phyloP scores from a whole-genome alignment of 2,888 invertebrate genomes.

The Nowickia ferox region DNA sequence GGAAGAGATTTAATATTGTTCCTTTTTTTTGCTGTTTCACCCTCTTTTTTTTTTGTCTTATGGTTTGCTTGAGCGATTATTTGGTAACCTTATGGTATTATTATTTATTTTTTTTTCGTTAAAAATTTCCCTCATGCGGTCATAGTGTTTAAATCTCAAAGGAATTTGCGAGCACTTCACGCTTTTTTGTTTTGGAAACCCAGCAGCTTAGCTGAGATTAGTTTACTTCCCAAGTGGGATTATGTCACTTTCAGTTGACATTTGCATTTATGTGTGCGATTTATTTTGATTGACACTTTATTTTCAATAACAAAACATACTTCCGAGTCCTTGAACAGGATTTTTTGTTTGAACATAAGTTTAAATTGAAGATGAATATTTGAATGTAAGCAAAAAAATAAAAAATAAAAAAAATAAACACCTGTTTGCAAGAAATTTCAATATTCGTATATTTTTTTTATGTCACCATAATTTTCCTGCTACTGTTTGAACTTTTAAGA shows the following conservation, averaged over 20 bases:
- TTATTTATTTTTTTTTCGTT: constrained; percentile 4
- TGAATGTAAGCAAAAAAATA: background rate
- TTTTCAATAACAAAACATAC: constrained; percentile 1
- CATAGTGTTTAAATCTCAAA: constrained; percentile 79
- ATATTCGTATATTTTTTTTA: background rate
- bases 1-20: constrained; percentile 32
- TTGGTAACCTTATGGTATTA: constrained; percentile 61
- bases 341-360: constrained; percentile 72
- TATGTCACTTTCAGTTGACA: constrained; percentile 81
- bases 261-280: constrained; percentile 80
- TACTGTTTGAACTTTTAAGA: too few relatives aligned
- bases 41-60: constrained; percentile 34
- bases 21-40: constrained; percentile 37
- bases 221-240: constrained; percentile 81
- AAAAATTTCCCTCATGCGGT: constrained; percentile 75
- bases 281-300: constrained; percentile 75
- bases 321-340: constrained; percentile 73
- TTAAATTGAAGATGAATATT: background rate
- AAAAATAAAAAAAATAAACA: background rate
- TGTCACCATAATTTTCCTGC: too few relatives aligned
- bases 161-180: constrained; percentile 75
- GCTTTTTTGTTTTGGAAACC: constrained; percentile 50
- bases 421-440: constrained; percentile 28
- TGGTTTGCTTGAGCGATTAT: constrained; percentile 57
- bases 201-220: constrained; percentile 67